phyloP scores from a whole-genome alignment of 2,797 vertebrate species.

The Myotis vivesi region DNA sequence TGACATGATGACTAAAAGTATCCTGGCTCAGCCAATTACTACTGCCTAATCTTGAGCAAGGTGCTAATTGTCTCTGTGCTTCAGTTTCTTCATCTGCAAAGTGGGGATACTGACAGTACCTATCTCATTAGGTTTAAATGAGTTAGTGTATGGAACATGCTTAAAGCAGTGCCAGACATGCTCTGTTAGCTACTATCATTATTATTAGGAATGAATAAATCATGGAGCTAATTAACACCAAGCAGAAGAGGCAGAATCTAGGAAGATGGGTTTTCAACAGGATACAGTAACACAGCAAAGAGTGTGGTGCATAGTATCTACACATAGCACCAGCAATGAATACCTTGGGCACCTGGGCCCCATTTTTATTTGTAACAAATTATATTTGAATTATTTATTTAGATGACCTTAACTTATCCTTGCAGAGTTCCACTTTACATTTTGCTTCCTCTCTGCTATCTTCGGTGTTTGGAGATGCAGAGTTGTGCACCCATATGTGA shows the following conservation, averaged over 20 bases:
- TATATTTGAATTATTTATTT: neutral
- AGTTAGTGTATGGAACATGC: neutral
- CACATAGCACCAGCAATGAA: neutral
- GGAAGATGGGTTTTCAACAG: neutral
- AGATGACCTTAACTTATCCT: neutral
- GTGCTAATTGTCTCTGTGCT: neutral
- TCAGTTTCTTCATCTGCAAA: neutral
- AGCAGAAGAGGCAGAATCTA: neutral
- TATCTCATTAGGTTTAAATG: neutral
- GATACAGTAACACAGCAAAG: neutral
- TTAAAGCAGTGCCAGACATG: neutral
- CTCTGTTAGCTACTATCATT: neutral
- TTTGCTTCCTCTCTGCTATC: neutral
- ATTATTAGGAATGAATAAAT: neutral
- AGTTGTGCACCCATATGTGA: rapidly evolving
- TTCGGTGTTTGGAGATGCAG: neutral
- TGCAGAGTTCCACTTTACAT: neutral
- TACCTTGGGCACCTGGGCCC: neutral
- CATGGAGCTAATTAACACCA: neutral
- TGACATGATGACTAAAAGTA: rapidly evolving
- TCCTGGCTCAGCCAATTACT: neutral
- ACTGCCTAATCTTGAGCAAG: neutral
- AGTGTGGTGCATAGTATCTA: no score
- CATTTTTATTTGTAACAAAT: neutral
- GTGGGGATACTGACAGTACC: neutral